Evolutionary conservation across 37 sponge, comb jelly and placozoan genomes (phyloP).

Genomic region (Beroe forskalii): DNA sequence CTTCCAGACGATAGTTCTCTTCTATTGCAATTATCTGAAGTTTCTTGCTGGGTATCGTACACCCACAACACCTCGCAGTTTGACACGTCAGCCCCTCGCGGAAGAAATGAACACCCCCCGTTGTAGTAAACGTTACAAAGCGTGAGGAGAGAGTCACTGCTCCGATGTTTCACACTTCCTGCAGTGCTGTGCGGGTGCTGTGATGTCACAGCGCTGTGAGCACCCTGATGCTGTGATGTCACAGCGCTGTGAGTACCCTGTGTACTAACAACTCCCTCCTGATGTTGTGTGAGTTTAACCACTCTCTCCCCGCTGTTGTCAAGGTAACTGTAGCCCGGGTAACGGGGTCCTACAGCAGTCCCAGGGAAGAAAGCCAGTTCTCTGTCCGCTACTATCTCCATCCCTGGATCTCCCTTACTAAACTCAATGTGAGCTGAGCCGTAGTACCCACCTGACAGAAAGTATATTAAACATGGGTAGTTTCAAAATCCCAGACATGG

Average conservation of each 20-base stretch:
- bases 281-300: background rate
- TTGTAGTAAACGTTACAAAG: constrained; percentile 76
- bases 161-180: background rate
- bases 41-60: background rate
- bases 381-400: constrained; percentile 72
- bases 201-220: background rate
- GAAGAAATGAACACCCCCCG: constrained; percentile 74
- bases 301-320: constrained; percentile 72
- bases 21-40: no score
- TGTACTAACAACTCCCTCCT: background rate
- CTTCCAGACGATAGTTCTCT: no score
- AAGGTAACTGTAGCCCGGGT: constrained; percentile 76
- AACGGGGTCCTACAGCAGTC: constrained; percentile 71
- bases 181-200: background rate
- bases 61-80: background rate
- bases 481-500: background rate
- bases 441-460: constrained; percentile 71
- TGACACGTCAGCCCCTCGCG: background rate
- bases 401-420: constrained; percentile 71
- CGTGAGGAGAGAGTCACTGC: background rate
- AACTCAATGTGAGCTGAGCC: constrained; percentile 73
- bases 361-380: constrained; percentile 80
- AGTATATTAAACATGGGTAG: no score
- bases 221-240: no score
- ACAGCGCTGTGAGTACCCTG: background rate